A percentile compares a stretch with the other conserved stretches of the same genome.
These are phyloP conservation scores for Eudyptes chrysolophus DNA, from an alignment of 2,113 vertebrate species.

Conservation along the genomic window DNA sequence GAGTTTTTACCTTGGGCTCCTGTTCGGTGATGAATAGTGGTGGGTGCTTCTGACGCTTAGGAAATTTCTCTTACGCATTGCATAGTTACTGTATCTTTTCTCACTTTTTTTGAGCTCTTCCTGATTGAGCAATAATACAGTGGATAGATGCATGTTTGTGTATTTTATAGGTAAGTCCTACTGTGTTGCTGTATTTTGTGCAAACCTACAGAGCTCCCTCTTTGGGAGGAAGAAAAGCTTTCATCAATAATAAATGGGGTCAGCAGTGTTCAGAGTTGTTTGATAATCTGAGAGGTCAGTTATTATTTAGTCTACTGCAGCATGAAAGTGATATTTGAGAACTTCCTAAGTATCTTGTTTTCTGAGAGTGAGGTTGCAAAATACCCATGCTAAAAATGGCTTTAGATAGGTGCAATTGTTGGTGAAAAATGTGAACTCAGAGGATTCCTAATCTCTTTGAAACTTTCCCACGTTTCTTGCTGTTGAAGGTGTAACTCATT, in stretches of 20 bases:
- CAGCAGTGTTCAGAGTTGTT: background rate
- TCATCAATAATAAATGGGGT: background rate
- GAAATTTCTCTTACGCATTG: background rate
- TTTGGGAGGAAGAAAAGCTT: background rate
- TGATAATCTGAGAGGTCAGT: background rate
- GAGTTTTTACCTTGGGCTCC: background rate
- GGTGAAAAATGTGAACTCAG: background rate
- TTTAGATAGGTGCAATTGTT: background rate
- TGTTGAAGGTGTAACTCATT: background rate
- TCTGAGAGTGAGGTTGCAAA: background rate
- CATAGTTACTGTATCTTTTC: background rate
- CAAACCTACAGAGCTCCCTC: background rate
- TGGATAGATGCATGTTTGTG: background rate
- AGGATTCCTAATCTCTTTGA: background rate
- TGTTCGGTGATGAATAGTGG: rapidly evolving
- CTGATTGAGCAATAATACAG: background rate
- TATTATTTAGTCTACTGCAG: background rate
- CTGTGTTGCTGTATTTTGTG: background rate
- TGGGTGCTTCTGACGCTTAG: background rate
- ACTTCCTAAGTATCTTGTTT: background rate
- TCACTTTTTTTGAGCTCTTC: background rate
- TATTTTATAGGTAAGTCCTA: background rate
- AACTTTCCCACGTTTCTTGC: background rate
- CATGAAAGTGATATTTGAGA: background rate
- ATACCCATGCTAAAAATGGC: background rate